phyloP scores from a whole-genome alignment of 2,797 vertebrate genomes.

The Chiloscyllium punctatum region DNA sequence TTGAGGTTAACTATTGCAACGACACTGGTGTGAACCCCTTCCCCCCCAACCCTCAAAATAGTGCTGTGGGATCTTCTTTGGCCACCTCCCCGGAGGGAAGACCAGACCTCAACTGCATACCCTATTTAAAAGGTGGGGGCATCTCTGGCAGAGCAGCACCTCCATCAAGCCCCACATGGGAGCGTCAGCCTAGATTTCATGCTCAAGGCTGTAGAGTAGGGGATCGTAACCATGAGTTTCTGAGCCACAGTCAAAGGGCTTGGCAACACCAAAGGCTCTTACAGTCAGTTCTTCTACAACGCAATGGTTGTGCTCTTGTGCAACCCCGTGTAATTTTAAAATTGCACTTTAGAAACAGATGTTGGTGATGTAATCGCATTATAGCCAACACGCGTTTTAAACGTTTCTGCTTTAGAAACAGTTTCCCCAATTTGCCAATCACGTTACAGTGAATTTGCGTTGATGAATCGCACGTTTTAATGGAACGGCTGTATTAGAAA shows the following conservation, averaged over 20 bases:
- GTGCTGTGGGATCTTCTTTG: neutral
- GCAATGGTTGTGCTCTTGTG: too few relatives aligned
- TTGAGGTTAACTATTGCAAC: neutral
- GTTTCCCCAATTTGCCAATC: too few relatives aligned
- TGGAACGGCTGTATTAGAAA: too few relatives aligned
- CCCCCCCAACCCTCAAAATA: neutral
- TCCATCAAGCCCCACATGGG: neutral
- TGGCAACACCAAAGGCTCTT: too few relatives aligned
- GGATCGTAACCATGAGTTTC: neutral
- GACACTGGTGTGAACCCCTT: neutral
- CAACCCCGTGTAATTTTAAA: too few relatives aligned
- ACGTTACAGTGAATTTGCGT: too few relatives aligned
- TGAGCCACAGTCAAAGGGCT: neutral
- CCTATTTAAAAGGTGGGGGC: neutral
- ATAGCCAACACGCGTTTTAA: too few relatives aligned
- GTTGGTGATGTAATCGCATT: too few relatives aligned
- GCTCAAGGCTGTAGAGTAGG: neutral
- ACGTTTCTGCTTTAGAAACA: too few relatives aligned
- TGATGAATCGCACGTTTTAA: too few relatives aligned
- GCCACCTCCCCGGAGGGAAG: neutral
- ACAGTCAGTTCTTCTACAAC: too few relatives aligned
- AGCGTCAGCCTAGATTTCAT: neutral
- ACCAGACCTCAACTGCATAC: neutral
- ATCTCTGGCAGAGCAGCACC: neutral
- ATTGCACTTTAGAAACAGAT: too few relatives aligned